phyloP scores from a whole-genome alignment of 1,140 invertebrate species.

The Hypothenemus hampei region DNA sequence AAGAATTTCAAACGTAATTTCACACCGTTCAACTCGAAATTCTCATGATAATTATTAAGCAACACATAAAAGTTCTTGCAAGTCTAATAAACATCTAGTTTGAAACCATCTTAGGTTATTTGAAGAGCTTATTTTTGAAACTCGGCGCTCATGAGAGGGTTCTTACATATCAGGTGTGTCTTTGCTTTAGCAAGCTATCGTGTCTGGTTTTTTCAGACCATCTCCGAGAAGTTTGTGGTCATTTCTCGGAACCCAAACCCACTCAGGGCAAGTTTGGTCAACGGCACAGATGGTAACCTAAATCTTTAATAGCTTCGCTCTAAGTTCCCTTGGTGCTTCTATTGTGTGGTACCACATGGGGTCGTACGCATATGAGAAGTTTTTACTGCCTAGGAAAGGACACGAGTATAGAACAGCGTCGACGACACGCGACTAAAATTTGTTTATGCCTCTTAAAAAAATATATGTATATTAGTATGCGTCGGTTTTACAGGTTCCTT shows the following conservation, averaged over 20 bases:
- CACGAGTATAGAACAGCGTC: not conserved
- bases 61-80: too few relatives aligned
- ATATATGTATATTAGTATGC: not conserved
- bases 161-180: slow-evolving; percentile 14
- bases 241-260: slow-evolving; percentile 28
- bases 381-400: slow-evolving; percentile 11
- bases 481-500: not conserved
- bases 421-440: slow-evolving; percentile 12
- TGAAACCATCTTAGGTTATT: too few relatives aligned
- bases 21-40: too few relatives aligned
- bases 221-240: slow-evolving; percentile 26
- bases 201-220: slow-evolving; percentile 28
- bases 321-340: slow-evolving; percentile 22
- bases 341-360: slow-evolving; percentile 23
- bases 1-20: too few relatives aligned
- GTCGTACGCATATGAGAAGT: slow-evolving; percentile 15
- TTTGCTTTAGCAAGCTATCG: slow-evolving; percentile 28
- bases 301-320: slow-evolving; percentile 24
- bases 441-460: not conserved
- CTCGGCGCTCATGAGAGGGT: not conserved
- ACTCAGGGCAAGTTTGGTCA: slow-evolving; percentile 28
- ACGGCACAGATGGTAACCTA: slow-evolving; percentile 26
- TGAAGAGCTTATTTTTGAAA: too few relatives aligned
- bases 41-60: too few relatives aligned
- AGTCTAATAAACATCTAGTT: too few relatives aligned